Conservation (phyloP, 1,140 invertebrate genomes). For the Drosophila oshimai region DNA sequence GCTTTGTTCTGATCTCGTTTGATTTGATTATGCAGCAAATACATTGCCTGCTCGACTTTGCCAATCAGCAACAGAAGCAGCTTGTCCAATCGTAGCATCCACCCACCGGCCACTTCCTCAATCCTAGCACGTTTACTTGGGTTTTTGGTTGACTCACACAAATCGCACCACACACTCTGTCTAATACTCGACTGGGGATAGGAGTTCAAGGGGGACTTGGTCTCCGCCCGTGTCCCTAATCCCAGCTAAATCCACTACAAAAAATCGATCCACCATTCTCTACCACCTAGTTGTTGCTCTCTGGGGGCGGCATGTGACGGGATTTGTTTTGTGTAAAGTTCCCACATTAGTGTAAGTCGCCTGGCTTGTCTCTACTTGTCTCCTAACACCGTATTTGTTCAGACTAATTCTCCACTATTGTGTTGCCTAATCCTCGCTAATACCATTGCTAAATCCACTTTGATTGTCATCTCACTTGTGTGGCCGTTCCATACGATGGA, state of each 20-base stretch:
- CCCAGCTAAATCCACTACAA: neutral
- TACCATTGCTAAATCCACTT: constrained; percentile 24
- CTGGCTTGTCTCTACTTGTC: constrained; percentile 42
- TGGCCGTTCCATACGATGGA: neutral
- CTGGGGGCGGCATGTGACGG: constrained; percentile 51
- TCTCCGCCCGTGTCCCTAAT: constrained; percentile 5
- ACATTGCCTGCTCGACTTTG: constrained; percentile 78
- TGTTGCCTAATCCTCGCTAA: constrained; percentile 31
- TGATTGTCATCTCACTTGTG: neutral
- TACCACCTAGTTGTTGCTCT: constrained; percentile 41
- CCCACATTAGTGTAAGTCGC: constrained; percentile 66
- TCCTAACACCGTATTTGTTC: constrained; percentile 29
- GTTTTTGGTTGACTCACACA: constrained; percentile 58
- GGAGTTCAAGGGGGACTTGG: constrained; percentile 2
- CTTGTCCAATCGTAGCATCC: constrained; percentile 46
- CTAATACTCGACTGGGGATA: constrained; percentile 38
- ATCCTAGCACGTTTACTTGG: constrained; percentile 44
- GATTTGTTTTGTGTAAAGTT: constrained; percentile 60
- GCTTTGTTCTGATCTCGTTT: constrained; percentile 52
- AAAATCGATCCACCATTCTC: constrained; percentile 24
- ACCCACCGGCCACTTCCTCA: constrained; percentile 35
- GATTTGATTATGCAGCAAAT: constrained; percentile 71
- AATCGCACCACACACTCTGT: constrained; percentile 35
- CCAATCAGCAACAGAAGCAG: constrained; percentile 63
- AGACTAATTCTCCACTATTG: constrained; percentile 27